Evolutionary conservation across 2,888 invertebrate species (phyloP), one percentile per base, ranked within the genome.

Genomic region (Pristionchus arcanus): DNA sequence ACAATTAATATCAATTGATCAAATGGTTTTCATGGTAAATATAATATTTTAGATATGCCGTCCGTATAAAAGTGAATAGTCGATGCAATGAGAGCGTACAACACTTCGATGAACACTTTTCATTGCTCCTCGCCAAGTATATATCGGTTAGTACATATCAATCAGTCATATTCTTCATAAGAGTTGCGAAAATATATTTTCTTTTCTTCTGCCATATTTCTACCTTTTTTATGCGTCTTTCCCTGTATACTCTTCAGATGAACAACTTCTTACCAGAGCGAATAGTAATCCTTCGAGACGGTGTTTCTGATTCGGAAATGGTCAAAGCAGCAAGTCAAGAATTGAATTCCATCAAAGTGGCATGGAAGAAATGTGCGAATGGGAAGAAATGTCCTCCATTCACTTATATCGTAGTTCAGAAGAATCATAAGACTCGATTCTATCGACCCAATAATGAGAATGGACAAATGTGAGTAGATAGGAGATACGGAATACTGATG

Each of bases 351-450:
- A 90, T 90, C n/a, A 81, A 85, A 55, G 4, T 16, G 25, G 28
- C 86, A 49, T 86, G 86, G 86, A 63, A 28, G 21, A 31, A 66
- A 19, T 42, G 37, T 25, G 68, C 87, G 28, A 37, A 85, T 63
- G 49, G 21, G 42, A 42, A 49, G 66, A 55, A 42, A 28, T 28
- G 42, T 19, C 90, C 92, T 16, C 90, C 87, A 16, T 91, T 92
- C 90, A 92, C 92, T 5, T 93, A 91, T 85, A 91, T 93, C 66
- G 91, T 92, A 9, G 89, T 92, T 21, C 92, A 93, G 86, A 93
- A 93, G 86, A 86, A 91, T 59, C 93, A 93, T 83, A 83, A 88
- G 19, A 92, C 92, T 5, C 68, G 92, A 37, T 90, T 93, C 74
- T 90, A 85, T 63, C 59, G 15, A 31, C 34, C 34, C 16, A 37